Base-by-base conservation (phyloP, 2,113 vertebrate species). In the Chaenocephalus aceratus region DNA sequence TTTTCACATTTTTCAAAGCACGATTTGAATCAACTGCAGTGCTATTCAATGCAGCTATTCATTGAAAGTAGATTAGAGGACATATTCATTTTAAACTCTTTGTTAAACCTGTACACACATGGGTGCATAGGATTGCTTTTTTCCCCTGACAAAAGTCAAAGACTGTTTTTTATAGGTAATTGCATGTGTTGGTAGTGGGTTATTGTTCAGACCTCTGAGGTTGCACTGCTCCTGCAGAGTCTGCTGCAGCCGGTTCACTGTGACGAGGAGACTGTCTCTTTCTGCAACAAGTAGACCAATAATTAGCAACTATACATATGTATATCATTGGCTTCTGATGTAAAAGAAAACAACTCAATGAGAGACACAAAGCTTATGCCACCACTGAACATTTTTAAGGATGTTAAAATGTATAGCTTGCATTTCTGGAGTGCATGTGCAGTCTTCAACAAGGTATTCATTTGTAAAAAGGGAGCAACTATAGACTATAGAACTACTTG, bases 151-250 rank as follows among this genome's bases (percentile, higher is more conserved):
- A 36, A 6, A 36, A 36, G 36, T 2, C 26, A 26, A 26, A 26
- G 26, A 26, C 26, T 26, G 26, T 26, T 26, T 30, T 30, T 3
- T 30, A 30, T 41, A 41, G 6, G 36, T 41, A 5, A 41, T 41
- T 41, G 7, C 1, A 6, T 41, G 16, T 10, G 3, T n/a, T 51
- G 8, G 30, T n/a, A 53, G 2, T 45, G n/a, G 11, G 7, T 62
- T 41, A 18, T 51, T 56, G 1, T 9, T 16, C 18, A 93, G 94
- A 98, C 97, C 96, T 97, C 96, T 97, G 83, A 97, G 79, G 0
- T 96, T 91, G 85, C 94, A 97, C 64, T 97, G 97, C 86, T 94
- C 95, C 83, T 96, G 95, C 79, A 98, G 85, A 18, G 94, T 96
- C 86, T 97, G 89, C 80, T 96, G 96, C 26, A 99, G 94, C 52